phyloP scores from a whole-genome alignment of 53 echinoderm and acorn worm species.

The Pentamera pediparva region DNA sequence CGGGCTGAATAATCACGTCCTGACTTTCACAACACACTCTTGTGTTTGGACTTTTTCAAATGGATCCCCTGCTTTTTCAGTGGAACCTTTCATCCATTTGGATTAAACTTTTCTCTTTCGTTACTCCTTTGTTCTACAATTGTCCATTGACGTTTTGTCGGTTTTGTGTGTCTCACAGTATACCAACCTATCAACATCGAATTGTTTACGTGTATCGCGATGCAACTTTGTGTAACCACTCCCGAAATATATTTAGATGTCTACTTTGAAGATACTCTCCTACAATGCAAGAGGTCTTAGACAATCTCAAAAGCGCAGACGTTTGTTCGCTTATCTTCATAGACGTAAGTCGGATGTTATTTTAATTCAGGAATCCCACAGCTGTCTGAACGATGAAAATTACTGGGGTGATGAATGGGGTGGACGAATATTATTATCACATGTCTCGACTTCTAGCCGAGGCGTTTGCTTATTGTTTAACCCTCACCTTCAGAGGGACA shows the following conservation, averaged over 20 bases:
- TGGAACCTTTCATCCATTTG: background rate
- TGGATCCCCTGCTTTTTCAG: too few relatives aligned
- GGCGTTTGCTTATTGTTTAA: background rate
- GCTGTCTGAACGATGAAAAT: too few relatives aligned
- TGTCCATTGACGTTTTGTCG: background rate
- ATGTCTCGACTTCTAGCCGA: background rate
- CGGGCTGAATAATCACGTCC: too few relatives aligned
- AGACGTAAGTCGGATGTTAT: background rate
- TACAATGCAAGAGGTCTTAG: background rate
- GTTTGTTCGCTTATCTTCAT: background rate
- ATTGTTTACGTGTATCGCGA: background rate
- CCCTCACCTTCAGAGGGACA: background rate
- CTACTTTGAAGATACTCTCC: background rate
- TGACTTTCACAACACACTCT: too few relatives aligned
- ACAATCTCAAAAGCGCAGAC: background rate
- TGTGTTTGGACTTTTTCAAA: too few relatives aligned
- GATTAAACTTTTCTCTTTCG: background rate
- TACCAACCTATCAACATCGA: background rate
- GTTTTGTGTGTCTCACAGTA: background rate
- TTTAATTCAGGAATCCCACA: too few relatives aligned
- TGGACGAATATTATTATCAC: background rate
- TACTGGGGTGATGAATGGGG: conserved; percentile 1
- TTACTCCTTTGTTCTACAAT: background rate
- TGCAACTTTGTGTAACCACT: too few relatives aligned
- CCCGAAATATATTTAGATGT: background rate